phyloP scores from a whole-genome alignment of 2,113 vertebrate genomes.

The Pygathrix nemaeus region DNA sequence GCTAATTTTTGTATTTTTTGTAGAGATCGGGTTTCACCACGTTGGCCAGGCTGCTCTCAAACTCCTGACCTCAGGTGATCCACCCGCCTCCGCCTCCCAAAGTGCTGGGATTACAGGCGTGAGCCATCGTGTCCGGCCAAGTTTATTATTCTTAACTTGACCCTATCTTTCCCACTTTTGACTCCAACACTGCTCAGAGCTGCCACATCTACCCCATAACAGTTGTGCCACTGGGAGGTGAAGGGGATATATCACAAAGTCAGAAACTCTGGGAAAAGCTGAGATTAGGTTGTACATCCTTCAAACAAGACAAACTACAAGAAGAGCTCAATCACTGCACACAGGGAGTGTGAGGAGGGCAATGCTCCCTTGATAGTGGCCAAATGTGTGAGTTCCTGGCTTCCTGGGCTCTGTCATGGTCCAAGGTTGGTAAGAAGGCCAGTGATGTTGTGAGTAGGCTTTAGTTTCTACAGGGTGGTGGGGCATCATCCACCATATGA shows the following conservation, averaged over 20 bases:
- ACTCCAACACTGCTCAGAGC: slow-evolving; percentile 8
- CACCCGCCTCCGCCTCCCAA: too few relatives aligned
- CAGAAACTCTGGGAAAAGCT: slow-evolving; percentile 8
- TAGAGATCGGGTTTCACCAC: too few relatives aligned
- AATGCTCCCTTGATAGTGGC: not conserved
- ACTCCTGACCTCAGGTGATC: too few relatives aligned
- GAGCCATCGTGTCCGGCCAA: not conserved
- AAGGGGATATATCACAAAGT: slow-evolving; percentile 38
- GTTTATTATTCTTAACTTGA: slow-evolving; percentile 68
- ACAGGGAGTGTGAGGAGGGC: not conserved
- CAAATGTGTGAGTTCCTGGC: not conserved
- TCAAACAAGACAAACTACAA: slow-evolving; percentile 43
- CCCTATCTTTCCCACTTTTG: not conserved
- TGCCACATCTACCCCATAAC: not conserved
- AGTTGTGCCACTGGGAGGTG: not conserved
- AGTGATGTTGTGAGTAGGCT: not conserved
- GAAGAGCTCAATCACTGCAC: not conserved
- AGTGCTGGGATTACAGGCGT: too few relatives aligned
- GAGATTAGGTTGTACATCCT: not conserved
- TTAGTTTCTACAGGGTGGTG: not conserved
- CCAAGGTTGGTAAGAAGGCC: not conserved
- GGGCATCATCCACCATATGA: not conserved
- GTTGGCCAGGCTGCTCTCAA: too few relatives aligned
- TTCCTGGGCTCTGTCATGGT: not conserved
- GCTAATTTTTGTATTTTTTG: too few relatives aligned